A percentile compares a stretch with the other conserved stretches of the same genome.
Evolutionary conservation across 2,113 vertebrate species (phyloP).

Genomic region (Diadophis punctatus): DNA sequence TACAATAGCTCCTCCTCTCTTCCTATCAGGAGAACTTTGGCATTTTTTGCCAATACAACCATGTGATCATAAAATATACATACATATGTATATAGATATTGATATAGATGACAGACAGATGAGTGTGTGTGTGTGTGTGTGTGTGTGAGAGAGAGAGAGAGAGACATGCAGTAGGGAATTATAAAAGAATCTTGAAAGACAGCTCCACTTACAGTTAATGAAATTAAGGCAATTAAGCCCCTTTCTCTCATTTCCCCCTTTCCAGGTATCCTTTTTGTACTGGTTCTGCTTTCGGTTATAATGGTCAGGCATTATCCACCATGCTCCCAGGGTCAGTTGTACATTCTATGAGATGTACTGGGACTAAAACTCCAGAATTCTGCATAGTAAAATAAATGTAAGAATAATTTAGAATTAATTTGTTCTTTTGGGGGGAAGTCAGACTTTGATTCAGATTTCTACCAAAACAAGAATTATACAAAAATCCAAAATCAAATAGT

Average conservation of each 20-base stretch:
- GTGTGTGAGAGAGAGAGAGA: not conserved
- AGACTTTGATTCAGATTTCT: not conserved
- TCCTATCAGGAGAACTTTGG: not conserved
- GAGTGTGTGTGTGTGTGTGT: no score
- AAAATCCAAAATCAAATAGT: not conserved
- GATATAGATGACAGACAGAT: no score
- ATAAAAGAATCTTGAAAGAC: not conserved
- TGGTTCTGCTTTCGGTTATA: not conserved
- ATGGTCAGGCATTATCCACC: not conserved
- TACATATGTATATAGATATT: not conserved
- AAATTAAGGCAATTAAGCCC: not conserved
- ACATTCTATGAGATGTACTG: not conserved
- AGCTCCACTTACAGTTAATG: not conserved
- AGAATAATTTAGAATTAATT: not conserved
- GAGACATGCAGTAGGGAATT: not conserved
- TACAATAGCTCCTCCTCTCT: not conserved
- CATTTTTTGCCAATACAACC: not conserved
- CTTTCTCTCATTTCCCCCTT: not conserved
- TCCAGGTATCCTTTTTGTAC: not conserved
- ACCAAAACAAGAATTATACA: not conserved
- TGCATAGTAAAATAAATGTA: not conserved
- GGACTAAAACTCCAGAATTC: not conserved
- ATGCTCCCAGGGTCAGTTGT: not conserved
- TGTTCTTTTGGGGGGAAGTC: not conserved
- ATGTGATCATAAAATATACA: not conserved